phyloP scores from a whole-genome alignment of 2,797 vertebrate genomes.

The Cygnus olor region DNA sequence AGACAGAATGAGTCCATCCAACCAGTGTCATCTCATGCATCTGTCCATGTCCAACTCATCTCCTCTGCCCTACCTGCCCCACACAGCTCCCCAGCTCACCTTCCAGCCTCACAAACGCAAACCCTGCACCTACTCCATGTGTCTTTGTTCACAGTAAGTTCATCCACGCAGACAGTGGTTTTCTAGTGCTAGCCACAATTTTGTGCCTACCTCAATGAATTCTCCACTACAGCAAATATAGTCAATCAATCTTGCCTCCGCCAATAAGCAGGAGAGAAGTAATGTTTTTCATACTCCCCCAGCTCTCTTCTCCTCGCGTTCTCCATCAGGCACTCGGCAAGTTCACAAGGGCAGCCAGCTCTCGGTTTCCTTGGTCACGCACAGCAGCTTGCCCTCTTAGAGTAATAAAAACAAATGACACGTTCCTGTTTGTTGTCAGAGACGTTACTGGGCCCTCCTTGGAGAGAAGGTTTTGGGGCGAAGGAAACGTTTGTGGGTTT shows the following conservation, averaged over 20 bases:
- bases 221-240: background rate
- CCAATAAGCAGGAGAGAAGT: conserved; percentile 60
- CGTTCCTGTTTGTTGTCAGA: conserved; percentile 54
- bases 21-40: background rate
- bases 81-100: background rate
- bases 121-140: background rate
- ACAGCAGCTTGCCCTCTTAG: conserved; percentile 66
- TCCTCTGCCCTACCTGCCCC: background rate
- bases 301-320: conserved; percentile 53
- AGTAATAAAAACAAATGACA: conserved; percentile 75
- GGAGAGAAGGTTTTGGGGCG: background rate
- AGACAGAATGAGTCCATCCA: background rate
- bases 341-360: conserved; percentile 69
- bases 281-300: conserved; percentile 61
- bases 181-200: conserved; percentile 34
- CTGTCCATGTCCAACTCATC: fast-evolving
- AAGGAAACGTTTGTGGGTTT: background rate
- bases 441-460: background rate
- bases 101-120: background rate
- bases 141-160: background rate
- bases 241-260: conserved; percentile 54
- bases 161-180: background rate
- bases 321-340: conserved; percentile 65
- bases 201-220: conserved; percentile 6
- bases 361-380: conserved; percentile 73